A percentile compares a stretch with the other conserved stretches of the same genome.
phyloP scores from a whole-genome alignment of 2,113 vertebrate species.

The Laticauda colubrina region DNA sequence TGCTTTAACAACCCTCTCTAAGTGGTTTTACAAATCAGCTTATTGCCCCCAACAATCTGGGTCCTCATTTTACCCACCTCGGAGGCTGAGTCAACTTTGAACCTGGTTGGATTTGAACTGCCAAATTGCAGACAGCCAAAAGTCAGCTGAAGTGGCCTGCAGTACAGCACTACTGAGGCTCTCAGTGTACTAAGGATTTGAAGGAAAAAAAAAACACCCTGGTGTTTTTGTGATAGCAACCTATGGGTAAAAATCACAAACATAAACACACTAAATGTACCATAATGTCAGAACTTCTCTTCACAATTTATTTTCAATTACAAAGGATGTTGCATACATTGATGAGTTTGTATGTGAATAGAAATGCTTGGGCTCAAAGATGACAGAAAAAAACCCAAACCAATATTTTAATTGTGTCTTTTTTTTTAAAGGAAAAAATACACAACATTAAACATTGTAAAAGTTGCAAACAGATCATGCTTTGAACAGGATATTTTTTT shows the following conservation, averaged over 20 bases:
- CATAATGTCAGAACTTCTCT: constrained; percentile 62
- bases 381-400: constrained; percentile 77
- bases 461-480: constrained; percentile 93
- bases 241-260: background rate
- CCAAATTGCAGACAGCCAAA: too few relatives aligned
- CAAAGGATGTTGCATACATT: constrained; percentile 81
- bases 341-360: constrained; percentile 78
- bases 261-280: constrained; percentile 54
- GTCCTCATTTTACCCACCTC: too few relatives aligned
- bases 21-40: too few relatives aligned
- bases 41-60: too few relatives aligned
- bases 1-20: too few relatives aligned
- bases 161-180: too few relatives aligned
- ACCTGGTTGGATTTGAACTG: too few relatives aligned
- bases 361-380: constrained; percentile 71
- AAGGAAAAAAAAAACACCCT: background rate
- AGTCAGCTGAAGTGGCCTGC: too few relatives aligned
- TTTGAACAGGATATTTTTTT: constrained; percentile 89
- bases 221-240: background rate
- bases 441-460: constrained; percentile 91
- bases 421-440: constrained; percentile 72
- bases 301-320: constrained; percentile 82
- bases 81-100: too few relatives aligned
- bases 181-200: background rate
- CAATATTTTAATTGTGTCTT: constrained; percentile 79